Evolutionary conservation across 2,113 vertebrate genomes (phyloP).

Genomic region (Lethenteron reissneri): DNA sequence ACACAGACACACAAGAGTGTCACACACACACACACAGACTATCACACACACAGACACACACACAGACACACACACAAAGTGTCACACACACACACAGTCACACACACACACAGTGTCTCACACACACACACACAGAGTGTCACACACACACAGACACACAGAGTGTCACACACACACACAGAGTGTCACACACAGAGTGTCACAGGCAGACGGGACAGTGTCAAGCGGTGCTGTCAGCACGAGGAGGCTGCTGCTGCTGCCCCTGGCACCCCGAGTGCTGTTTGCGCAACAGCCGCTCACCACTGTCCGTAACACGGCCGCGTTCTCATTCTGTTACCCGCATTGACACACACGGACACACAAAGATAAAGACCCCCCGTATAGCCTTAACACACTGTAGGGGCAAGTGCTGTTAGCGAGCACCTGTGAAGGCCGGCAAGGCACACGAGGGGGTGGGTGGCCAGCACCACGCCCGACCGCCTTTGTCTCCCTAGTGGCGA

Average conservation of each 20-base stretch:
- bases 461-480: no score
- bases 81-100: background rate
- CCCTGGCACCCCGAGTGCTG: no score
- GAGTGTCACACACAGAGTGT: background rate
- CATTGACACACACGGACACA: background rate
- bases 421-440: no score
- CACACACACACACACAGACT: background rate
- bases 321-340: no score
- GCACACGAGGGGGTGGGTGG: no score
- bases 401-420: no score
- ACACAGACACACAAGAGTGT: background rate
- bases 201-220: background rate
- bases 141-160: background rate
- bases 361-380: background rate
- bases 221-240: no score
- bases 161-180: background rate
- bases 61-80: background rate
- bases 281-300: no score
- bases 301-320: no score
- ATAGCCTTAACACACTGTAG: no score
- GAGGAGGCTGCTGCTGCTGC: no score
- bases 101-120: background rate
- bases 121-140: background rate
- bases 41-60: constrained; percentile 1
- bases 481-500: no score